phyloP scores from a whole-genome alignment of 2,888 invertebrate genomes.

The Eudemis profundana region DNA sequence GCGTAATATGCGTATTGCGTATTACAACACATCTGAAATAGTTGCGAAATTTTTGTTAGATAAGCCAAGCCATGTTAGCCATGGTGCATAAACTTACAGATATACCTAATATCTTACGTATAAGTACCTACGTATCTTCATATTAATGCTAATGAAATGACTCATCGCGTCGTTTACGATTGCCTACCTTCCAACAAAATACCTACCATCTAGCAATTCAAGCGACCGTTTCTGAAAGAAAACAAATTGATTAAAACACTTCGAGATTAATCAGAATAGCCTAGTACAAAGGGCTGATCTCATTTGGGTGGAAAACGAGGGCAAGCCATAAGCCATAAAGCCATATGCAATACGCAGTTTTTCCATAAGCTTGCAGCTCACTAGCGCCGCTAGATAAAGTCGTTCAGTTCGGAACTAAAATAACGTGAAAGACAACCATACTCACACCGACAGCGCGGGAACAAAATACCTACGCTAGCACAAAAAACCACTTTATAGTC shows the following conservation, averaged over 20 bases:
- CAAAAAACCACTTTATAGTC: slow-evolving; percentile 4
- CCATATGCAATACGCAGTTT: slow-evolving; percentile 5
- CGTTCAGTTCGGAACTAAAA: slow-evolving; percentile 23
- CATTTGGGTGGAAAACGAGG: slow-evolving; percentile 10
- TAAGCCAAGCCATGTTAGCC: no score
- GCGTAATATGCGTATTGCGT: background rate
- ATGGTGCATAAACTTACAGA: no score
- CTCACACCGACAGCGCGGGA: background rate
- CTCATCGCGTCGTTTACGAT: background rate
- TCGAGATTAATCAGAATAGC: background rate
- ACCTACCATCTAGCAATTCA: no score
- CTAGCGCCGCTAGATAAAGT: slow-evolving; percentile 29
- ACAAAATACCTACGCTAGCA: background rate
- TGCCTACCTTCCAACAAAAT: no score
- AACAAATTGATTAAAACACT: no score
- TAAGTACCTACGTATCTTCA: background rate
- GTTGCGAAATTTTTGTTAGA: background rate
- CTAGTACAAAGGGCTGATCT: slow-evolving; percentile 4
- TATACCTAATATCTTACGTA: no score
- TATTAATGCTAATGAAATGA: no score
- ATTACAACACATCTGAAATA: background rate
- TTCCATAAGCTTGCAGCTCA: slow-evolving; percentile 14
- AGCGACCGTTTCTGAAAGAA: background rate
- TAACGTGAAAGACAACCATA: slow-evolving; percentile 20
- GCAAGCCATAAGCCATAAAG: slow-evolving; percentile 6